Conservation (phyloP, 2,888 invertebrate species). For the Ectemnius lituratus region DNA sequence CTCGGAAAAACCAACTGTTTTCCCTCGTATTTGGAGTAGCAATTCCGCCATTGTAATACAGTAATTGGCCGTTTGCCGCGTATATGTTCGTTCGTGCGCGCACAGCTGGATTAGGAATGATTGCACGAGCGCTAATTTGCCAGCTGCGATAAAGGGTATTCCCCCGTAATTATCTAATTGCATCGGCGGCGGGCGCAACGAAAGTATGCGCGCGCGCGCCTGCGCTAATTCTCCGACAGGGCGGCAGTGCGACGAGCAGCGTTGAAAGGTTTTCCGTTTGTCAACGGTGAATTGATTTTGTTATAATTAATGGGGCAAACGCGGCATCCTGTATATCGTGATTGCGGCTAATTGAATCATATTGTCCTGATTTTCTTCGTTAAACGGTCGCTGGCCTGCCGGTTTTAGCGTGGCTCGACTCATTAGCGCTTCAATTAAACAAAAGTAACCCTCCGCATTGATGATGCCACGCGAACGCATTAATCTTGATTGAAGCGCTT, state of each 20-base stretch:
- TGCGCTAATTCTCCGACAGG: not conserved
- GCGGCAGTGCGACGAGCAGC: conserved; percentile 2
- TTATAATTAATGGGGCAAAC: conserved; percentile 46
- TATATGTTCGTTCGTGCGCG: too few species aligned
- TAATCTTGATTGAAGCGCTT: not conserved
- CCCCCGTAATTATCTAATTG: too few species aligned
- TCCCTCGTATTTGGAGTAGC: too few species aligned
- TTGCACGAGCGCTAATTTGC: too few species aligned
- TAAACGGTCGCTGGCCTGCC: conserved; percentile 28
- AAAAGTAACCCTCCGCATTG: conserved; percentile 27
- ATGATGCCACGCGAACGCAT: not conserved
- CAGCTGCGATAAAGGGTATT: too few species aligned
- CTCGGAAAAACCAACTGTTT: too few species aligned
- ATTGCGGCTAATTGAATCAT: conserved; percentile 57
- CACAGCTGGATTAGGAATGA: too few species aligned
- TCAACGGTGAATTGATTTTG: conserved; percentile 37
- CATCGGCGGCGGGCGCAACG: too few species aligned
- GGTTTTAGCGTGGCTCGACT: conserved; percentile 24
- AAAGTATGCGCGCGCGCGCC: not conserved
- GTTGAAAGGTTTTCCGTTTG: conserved; percentile 24
- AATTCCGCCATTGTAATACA: too few species aligned
- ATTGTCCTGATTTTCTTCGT: conserved; percentile 51
- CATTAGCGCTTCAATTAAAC: conserved; percentile 37
- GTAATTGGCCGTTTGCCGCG: too few species aligned
- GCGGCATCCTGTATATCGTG: conserved; percentile 39